phyloP scores from a whole-genome alignment of 2,797 vertebrate genomes.

The Chaunax sp. region DNA sequence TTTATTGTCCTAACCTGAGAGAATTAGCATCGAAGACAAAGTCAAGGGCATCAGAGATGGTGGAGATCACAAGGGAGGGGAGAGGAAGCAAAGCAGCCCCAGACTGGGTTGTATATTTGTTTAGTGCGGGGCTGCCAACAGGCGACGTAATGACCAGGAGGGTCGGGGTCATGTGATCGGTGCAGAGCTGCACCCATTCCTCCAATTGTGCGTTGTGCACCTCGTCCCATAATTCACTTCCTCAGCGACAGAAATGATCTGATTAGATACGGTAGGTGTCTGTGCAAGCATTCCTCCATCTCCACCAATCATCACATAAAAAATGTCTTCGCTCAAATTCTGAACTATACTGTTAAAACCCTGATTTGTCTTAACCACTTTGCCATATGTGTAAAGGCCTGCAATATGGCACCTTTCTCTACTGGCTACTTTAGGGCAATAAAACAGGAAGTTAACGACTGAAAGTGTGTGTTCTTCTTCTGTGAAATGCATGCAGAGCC shows the following conservation, averaged over 20 bases:
- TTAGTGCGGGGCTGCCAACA: slow-evolving; percentile 53
- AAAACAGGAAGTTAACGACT: slow-evolving; percentile 62
- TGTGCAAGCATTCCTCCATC: slow-evolving; percentile 15
- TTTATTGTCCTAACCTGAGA: slow-evolving; percentile 83
- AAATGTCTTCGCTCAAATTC: slow-evolving; percentile 8
- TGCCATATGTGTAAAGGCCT: slow-evolving; percentile 42
- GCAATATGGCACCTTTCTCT: slow-evolving; percentile 47
- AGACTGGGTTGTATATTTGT: slow-evolving; percentile 72
- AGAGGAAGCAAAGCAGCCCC: slow-evolving; percentile 68
- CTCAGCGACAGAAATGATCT: slow-evolving; percentile 24
- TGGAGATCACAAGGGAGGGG: slow-evolving; percentile 42
- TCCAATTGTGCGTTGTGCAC: slow-evolving; percentile 45
- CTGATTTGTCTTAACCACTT: slow-evolving; percentile 33
- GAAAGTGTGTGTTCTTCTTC: slow-evolving; percentile 63
- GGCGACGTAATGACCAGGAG: slow-evolving; percentile 24
- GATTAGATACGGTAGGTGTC: slow-evolving; percentile 20
- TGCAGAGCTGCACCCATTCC: slow-evolving; percentile 44
- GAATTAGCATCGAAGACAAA: slow-evolving; percentile 71
- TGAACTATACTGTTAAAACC: slow-evolving; percentile 1
- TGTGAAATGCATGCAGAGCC: slow-evolving; percentile 60
- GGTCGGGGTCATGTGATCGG: slow-evolving; percentile 15
- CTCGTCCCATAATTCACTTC: slow-evolving; percentile 17
- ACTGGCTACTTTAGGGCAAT: slow-evolving; percentile 50
- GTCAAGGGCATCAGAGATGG: slow-evolving; percentile 64
- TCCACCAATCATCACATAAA: slow-evolving; percentile 5